Evolutionary conservation across 2,888 invertebrate genomes (phyloP).

Genomic region (Coleophora deauratella): DNA sequence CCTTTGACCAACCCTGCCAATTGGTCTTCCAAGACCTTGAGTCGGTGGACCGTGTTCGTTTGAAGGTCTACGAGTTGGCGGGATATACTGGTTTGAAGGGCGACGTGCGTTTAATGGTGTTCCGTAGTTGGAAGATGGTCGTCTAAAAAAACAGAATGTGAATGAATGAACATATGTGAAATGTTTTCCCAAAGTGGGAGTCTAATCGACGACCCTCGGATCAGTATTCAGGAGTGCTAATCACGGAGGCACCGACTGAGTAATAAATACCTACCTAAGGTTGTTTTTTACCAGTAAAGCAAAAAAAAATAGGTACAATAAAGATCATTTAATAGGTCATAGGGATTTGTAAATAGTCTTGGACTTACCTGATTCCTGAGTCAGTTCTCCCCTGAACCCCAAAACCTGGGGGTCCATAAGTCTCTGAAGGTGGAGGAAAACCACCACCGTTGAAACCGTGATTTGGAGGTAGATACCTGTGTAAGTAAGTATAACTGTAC

Average conservation of each 20-base stretch:
- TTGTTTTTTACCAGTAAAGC: too few relatives aligned
- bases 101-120: slow-evolving; percentile 30
- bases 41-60: slow-evolving; percentile 17
- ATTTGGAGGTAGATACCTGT: slow-evolving; percentile 52
- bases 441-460: slow-evolving; percentile 26
- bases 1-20: neutral
- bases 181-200: too few relatives aligned
- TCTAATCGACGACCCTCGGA: too few relatives aligned
- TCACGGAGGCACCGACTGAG: too few relatives aligned
- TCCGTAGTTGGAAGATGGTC: slow-evolving; percentile 36
- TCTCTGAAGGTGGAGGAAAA: slow-evolving; percentile 33
- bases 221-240: too few relatives aligned
- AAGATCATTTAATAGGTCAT: too few relatives aligned
- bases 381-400: slow-evolving; percentile 36
- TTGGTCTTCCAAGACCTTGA: neutral
- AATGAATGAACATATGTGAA: too few relatives aligned
- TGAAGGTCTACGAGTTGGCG: slow-evolving; percentile 11
- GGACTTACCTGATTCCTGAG: slow-evolving; percentile 42
- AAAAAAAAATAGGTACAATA: too few relatives aligned
- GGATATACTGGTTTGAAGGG: slow-evolving; percentile 12
- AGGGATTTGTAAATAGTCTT: neutral
- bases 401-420: slow-evolving; percentile 37
- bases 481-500: slow-evolving; percentile 4
- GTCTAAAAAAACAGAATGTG: too few relatives aligned
- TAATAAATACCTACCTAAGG: too few relatives aligned